Evolutionary conservation across 2,113 vertebrate species (phyloP), one percentile per base, ranked within the genome.

Genomic region (Accipiter cooperii): DNA sequence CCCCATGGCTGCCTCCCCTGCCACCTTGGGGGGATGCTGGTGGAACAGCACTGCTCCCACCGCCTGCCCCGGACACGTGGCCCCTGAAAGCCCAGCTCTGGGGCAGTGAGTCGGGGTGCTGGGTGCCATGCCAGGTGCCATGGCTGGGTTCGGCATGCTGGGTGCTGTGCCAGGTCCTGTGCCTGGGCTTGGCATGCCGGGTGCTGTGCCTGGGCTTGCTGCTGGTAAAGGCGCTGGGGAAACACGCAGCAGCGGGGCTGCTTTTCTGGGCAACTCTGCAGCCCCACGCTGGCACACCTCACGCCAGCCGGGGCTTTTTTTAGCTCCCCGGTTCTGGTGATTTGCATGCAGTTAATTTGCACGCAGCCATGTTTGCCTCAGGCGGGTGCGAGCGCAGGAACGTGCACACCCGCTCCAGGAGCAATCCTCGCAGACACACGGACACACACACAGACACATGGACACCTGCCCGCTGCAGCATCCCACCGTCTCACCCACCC

Each of bases 301-400:
- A 5, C 0, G 5, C 70, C 52, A 40, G 31, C 55, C 3, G 0
- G 3, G 38, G 69, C 33, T 33, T 34, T 3, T 3, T 26, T 13
- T 36, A 10, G 47, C 47, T 84, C 73, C 4, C 9, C 10, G 6
- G 3, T 5, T 20, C 34, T 25, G 57, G 55, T 7, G 69, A 13
- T 58, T 24, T 26, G 11, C 55, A 5, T 12, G 52, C 0, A 8
- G n/a, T 26, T 52, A 13, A 44, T 52, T 49, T 5, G 1, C 28
- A 13, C 15, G 40, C 33, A 3, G 54, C 14, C 4, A 3, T 1
- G 29, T 16, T 66, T 61, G 46, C 65, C 33, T 3, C 9, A 3
- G 42, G 78, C 0, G 5, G 54, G 16, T 19, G 14, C 2, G 0
- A 9, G 52, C n/a, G 5, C 71, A 6, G 58, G 52, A 66, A 21